Percentiles rank a stretch among this genome's conserved stretches.
phyloP scores from a whole-genome alignment of 2,797 vertebrate genomes.

The Pterois miles region DNA sequence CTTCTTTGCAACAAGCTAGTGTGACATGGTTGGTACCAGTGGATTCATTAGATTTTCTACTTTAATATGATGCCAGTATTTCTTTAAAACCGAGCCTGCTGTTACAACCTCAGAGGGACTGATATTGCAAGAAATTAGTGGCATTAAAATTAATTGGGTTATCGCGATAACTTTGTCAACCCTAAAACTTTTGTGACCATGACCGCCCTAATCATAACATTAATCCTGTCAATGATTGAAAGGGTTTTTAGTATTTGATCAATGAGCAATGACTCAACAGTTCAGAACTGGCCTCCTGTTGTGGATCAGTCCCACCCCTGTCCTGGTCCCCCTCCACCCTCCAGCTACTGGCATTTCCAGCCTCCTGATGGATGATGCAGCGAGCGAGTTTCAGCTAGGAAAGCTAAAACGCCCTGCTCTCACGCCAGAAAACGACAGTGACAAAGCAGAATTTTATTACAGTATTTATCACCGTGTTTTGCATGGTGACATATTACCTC shows the following conservation, averaged over 20 bases:
- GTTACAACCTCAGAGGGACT: too few relatives aligned
- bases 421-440: conserved; percentile 21
- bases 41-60: too few relatives aligned
- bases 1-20: too few relatives aligned
- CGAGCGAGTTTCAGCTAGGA: conserved; percentile 18
- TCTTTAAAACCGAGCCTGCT: too few relatives aligned
- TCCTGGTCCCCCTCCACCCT: too few relatives aligned
- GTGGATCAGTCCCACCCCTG: background rate
- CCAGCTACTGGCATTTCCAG: conserved; percentile 34
- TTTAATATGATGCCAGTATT: too few relatives aligned
- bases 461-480: conserved; percentile 48
- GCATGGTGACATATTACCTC: conserved; percentile 32
- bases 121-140: too few relatives aligned
- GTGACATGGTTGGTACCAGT: too few relatives aligned
- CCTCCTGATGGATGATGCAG: conserved; percentile 44
- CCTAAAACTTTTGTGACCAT: too few relatives aligned
- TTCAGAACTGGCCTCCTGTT: conserved; percentile 5
- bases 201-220: background rate
- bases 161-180: too few relatives aligned
- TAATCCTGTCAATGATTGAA: background rate
- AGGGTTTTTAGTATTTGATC: background rate
- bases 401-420: conserved; percentile 37
- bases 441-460: conserved; percentile 37
- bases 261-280: background rate
- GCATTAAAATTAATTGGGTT: too few relatives aligned